These are phyloP conservation scores for Chauna torquata DNA, from an alignment of 2,113 vertebrate genomes.

Conservation along the genomic window DNA sequence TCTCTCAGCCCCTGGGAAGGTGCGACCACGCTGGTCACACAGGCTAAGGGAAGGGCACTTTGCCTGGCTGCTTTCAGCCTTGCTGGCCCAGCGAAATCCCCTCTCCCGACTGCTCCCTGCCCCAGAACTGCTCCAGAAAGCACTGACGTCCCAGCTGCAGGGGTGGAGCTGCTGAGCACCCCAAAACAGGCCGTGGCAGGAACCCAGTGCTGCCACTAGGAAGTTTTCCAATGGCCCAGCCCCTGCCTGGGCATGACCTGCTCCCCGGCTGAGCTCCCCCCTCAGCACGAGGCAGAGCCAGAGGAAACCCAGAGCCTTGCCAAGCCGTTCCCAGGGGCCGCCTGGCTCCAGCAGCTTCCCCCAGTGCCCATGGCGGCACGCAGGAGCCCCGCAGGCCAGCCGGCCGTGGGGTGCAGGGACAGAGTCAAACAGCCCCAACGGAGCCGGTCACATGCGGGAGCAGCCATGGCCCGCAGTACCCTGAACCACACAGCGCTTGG, in stretches of 20 bases:
- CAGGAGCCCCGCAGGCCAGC: background rate
- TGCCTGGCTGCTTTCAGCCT: background rate
- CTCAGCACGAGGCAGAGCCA: background rate
- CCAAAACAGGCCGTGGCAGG: background rate
- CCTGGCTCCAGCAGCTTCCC: background rate
- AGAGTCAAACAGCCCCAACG: background rate
- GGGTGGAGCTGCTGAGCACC: background rate
- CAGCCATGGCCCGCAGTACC: conserved; percentile 36
- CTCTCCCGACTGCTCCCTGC: background rate
- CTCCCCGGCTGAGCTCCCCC: background rate
- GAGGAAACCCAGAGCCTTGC: background rate
- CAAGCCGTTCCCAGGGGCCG: background rate
- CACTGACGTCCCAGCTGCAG: rapidly evolving
- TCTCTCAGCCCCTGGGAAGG: background rate
- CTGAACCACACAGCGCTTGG: conserved; percentile 22
- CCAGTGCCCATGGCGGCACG: rapidly evolving
- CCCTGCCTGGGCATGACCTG: background rate
- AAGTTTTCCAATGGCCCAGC: background rate
- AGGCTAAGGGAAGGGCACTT: background rate
- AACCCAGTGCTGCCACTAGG: background rate
- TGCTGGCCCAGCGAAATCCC: background rate
- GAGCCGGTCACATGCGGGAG: background rate
- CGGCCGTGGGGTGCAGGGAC: background rate
- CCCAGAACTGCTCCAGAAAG: background rate
- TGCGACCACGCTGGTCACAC: rapidly evolving